Evolutionary conservation across 1,140 invertebrate species (phyloP).

Genomic region (Chrysomallon squamiferum): DNA sequence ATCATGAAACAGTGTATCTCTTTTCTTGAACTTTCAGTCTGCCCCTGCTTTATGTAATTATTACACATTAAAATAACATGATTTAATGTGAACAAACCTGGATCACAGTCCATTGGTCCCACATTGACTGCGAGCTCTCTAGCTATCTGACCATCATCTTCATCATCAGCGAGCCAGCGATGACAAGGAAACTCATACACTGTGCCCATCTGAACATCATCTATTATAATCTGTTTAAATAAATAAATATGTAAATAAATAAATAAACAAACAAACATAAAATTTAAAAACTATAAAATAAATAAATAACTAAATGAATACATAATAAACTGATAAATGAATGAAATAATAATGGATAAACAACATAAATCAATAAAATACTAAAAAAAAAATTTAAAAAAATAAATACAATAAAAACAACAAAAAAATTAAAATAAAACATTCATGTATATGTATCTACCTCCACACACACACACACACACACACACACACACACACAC

Average conservation of each 20-base stretch:
- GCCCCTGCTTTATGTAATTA: too few relatives aligned
- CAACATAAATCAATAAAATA: too few relatives aligned
- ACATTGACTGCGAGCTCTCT: constrained; percentile 48
- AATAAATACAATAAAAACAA: too few relatives aligned
- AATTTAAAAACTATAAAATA: too few relatives aligned
- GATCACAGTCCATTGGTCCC: constrained; percentile 36
- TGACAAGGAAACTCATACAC: constrained; percentile 59
- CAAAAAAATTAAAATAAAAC: too few relatives aligned
- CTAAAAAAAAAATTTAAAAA: too few relatives aligned
- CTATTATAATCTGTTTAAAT: constrained; percentile 48
- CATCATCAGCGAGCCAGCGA: constrained; percentile 57
- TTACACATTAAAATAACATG: too few relatives aligned
- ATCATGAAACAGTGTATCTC: too few relatives aligned
- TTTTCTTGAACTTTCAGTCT: too few relatives aligned
- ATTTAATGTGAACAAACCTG: constrained; percentile 37
- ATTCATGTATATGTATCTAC: too few relatives aligned
- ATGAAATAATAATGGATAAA: neutral
- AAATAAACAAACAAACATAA: constrained; percentile 5
- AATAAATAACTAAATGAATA: too few relatives aligned
- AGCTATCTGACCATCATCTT: constrained; percentile 60
- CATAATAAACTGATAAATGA: neutral
- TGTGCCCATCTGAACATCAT: constrained; percentile 50
- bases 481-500: constrained; percentile 11
- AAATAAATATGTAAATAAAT: neutral
- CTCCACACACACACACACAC: too few relatives aligned